Base-by-base conservation (phyloP, 2,888 invertebrate species). In the Allacma fusca region DNA sequence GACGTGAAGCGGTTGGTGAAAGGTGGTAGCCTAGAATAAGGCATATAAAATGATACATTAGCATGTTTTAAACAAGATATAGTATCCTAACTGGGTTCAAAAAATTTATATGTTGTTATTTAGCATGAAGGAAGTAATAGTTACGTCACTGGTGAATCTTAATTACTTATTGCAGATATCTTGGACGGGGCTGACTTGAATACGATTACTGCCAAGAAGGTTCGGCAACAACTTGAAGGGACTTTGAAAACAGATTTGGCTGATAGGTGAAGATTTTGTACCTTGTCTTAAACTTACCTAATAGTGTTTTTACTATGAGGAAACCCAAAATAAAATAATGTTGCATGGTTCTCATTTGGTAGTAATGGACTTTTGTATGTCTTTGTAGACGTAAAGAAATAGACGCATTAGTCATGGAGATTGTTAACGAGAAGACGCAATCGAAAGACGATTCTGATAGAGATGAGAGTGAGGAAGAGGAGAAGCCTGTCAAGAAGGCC, bases 381-480 rank as follows among this genome's bases (percentile, higher is more conserved):
- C n/a, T n/a, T n/a, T n/a, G n/a, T 69, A 93, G 94, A 85, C 95
- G 94, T 87, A 92, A 93, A 86, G 91, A 94, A 86, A 93, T 97
- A n/a, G 95, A 96, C 86, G 90, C 92, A 83, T 88, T 96, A 80
- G 94, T 96, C 9, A 93, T 95, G 93, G 93, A 94, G 82, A 92
- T 91, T 84, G 86, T 90, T 69, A 87, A 88, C 82, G 87, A 88
- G 80, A 88, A 88, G 80, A 86, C 88, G 44, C 85, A 86, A 26
- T 82, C 80, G 40, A 84, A 40, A 40, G 40, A 85, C 62, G n/a
- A n/a, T n/a, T 82, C 90, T 90, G 87, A 88, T 5, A 12, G 43
- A 7, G 44, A 44, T 1, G 88, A 87, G 72, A 89, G 89, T 62
- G 88, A 88, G 0, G 89, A 88, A 78, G 88, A 85, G 86, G 87